Evolutionary conservation across 1,140 invertebrate species (phyloP), one percentile per base, ranked within the genome.

Genomic region (Oscheius sp.): DNA sequence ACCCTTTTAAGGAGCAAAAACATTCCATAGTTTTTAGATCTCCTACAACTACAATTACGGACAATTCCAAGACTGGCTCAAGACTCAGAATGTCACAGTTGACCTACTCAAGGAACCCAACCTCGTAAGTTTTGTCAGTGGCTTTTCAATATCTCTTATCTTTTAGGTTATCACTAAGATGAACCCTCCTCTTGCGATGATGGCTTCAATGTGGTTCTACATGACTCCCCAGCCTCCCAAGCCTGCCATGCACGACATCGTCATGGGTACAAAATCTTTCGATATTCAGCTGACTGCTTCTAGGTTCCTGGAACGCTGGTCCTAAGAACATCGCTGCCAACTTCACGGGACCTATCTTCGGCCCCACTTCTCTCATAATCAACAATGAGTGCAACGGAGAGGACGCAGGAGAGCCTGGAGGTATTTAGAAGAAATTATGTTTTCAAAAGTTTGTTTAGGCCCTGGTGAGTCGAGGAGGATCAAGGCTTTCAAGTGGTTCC

Each of bases 11-110:
- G n/a, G n/a, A n/a, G n/a, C n/a, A n/a, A n/a, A n/a, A n/a, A n/a
- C n/a, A n/a, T n/a, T n/a, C n/a, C n/a, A n/a, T n/a, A n/a, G n/a
- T n/a, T n/a, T 55, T 29, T 34, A 63, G 63, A 83, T 83, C 36
- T 83, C 80, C 2, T 83, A 84, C 78, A 83, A 83, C 45, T 83
- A 83, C 74, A 83, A 83, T 42, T 83, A 83, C 36, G 82, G 81
- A 13, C 75, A 78, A 49, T 83, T 84, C 70, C 78, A 79, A 66
- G 58, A 73, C 23, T 76, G 75, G 75, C 38, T 76, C 42, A 63
- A 68, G 58, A 36, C 75, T 10, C 52, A 77, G 31, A 66, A 72
- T 29, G 81, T 83, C 35, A 67, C 59, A 18, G 77, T 81, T 1
- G 79, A 83, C 58, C 66, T 83, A 52, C 64, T 83, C n/a, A 64